These are phyloP conservation scores for Rhegmatorhina hoffmannsi DNA, from an alignment of 2,113 vertebrate species.

Conservation along the genomic window DNA sequence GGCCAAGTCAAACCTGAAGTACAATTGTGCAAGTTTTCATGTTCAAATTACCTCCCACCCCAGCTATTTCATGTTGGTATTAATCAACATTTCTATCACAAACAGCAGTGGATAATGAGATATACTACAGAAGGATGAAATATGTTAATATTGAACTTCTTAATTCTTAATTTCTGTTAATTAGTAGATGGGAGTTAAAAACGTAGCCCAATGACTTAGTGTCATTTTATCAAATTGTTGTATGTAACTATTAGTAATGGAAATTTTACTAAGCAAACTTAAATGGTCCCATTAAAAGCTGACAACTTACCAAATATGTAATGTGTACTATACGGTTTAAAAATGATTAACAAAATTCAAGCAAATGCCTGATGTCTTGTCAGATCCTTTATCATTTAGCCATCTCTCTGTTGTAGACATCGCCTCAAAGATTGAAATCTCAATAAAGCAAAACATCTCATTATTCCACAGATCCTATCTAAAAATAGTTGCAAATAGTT, in stretches of 20 bases:
- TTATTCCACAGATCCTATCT: not conserved
- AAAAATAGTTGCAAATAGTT: not conserved
- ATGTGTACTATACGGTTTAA: not conserved
- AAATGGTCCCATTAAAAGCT: not conserved
- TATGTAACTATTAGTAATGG: not conserved
- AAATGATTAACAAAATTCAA: not conserved
- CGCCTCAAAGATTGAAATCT: not conserved
- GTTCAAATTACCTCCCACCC: not conserved
- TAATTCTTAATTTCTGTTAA: not conserved
- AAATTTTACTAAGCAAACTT: not conserved
- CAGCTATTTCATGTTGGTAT: not conserved
- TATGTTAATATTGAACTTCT: not conserved
- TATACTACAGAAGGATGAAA: not conserved
- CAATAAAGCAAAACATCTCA: not conserved
- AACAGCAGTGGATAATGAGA: not conserved
- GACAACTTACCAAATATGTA: not conserved
- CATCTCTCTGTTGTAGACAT: not conserved
- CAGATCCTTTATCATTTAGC: not conserved
- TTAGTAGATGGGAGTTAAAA: not conserved
- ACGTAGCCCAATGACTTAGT: not conserved
- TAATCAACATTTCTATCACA: not conserved
- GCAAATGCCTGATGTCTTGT: not conserved
- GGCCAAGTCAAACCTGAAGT: not conserved
- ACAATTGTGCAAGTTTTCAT: not conserved
- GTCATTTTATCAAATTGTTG: not conserved